These are phyloP conservation scores for Oreochromis spilurus DNA, from an alignment of 2,113 vertebrate genomes.

Conservation along the genomic window DNA sequence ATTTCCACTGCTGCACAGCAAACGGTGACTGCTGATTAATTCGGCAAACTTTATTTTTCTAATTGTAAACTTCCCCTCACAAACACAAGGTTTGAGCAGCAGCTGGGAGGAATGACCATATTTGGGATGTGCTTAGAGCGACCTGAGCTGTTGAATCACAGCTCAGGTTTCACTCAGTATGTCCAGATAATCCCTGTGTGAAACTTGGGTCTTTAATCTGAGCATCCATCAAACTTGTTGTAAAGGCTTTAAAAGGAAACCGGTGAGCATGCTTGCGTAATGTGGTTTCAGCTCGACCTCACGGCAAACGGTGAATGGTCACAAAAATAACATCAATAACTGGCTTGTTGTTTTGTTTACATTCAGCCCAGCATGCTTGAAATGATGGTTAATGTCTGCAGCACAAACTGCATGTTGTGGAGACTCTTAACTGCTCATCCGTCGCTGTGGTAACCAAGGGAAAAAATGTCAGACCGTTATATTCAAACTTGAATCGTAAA, in stretches of 20 bases:
- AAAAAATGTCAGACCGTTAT: fast-evolving
- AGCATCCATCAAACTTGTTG: background rate
- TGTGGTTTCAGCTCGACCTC: background rate
- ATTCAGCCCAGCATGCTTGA: fast-evolving
- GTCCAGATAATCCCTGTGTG: background rate
- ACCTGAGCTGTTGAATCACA: background rate
- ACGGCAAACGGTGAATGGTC: fast-evolving
- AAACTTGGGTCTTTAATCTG: background rate
- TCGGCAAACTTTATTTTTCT: background rate
- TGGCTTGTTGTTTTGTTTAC: background rate
- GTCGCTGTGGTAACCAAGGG: background rate
- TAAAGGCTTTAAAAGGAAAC: background rate
- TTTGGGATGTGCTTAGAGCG: fast-evolving
- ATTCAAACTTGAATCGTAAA: background rate
- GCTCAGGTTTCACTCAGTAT: fast-evolving
- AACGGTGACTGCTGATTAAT: background rate
- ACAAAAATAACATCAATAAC: background rate
- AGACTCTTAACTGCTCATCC: fast-evolving
- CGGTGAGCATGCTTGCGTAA: fast-evolving
- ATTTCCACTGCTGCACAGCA: background rate
- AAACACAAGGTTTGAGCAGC: background rate
- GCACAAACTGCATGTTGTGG: background rate
- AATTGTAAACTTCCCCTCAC: background rate
- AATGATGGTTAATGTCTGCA: background rate
- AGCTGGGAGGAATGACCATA: fast-evolving